Base-by-base conservation (phyloP, 2,797 vertebrate species). In the Megaceryle alcyon region DNA sequence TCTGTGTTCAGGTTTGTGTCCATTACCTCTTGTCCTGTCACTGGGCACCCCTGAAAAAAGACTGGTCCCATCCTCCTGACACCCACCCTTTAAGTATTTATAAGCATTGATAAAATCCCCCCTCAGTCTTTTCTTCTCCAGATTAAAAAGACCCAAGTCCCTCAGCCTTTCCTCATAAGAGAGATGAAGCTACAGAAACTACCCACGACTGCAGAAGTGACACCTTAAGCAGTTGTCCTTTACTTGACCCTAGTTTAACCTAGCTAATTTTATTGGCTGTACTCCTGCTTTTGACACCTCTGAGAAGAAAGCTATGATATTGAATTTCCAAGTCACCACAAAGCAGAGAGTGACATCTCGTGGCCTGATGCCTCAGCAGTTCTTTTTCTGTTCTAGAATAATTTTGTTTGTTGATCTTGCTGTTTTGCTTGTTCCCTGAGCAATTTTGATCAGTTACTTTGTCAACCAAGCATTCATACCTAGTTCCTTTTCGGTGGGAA, bases 331-430 rank as follows among this genome's bases (percentile, higher is more conserved):
- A 31, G 29, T 22, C 82, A 37, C 48, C 56, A 15, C 68, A 14
- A 71, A 86, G 88, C 2, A 46, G 73, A 96, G 78, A 70, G 93
- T 91, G 95, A 94, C 95, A 92, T 93, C 88, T 96, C 4, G 69
- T 94, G 95, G 92, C 39, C 72, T 72, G 37, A 82, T 54, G 12
- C 51, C n/a, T 82, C 48, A 75, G 73, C 21, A 48, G 0, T 65
- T 84, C 28, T 61, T 31, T 44, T 72, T 35, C 63, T 90, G 14
- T 49, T 69, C 22, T 39, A 28, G 22, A 86, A 23, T 46, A 7
- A 3, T 68, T 63, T 28, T 65, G 44, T 68, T 59, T 53, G 35
- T 65, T 73, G 48, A 4, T 88, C 26, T 53, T 82, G 63, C 17
- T 59, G 1, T 31, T 79, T 49, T 22, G 14, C 18, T 6, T 26